A percentile compares a stretch with the other conserved stretches of the same genome.
Conservation (phyloP, 2,113 vertebrate species). For the Ciconia maguari region DNA sequence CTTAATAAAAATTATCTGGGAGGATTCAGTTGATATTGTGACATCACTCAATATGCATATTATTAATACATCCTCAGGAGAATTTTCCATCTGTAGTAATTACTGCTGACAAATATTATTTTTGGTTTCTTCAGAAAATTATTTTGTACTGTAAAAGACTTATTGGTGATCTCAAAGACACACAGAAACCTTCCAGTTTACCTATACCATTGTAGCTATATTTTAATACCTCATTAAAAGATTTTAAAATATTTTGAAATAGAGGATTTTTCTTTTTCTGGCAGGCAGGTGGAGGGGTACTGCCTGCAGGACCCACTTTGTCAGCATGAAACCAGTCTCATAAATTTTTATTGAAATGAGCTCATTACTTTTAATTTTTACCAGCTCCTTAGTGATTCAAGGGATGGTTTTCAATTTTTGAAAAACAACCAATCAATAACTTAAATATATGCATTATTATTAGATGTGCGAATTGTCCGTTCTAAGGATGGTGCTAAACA, state of each 20-base stretch:
- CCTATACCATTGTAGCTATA: neutral
- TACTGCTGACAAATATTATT: neutral
- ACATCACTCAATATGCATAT: neutral
- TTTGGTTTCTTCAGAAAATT: neutral
- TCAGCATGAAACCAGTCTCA: slow-evolving; percentile 55
- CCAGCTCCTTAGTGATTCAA: neutral
- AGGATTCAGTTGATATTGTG: neutral
- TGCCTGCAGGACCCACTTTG: slow-evolving; percentile 45
- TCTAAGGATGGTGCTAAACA: neutral
- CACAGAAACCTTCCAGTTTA: neutral
- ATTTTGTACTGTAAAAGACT: neutral
- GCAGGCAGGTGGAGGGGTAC: slow-evolving; percentile 18
- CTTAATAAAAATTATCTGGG: neutral
- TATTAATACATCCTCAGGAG: neutral
- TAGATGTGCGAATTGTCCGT: neutral
- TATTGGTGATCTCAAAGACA: neutral
- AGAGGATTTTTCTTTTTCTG: neutral
- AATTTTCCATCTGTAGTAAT: neutral
- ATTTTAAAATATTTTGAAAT: slow-evolving; percentile 36
- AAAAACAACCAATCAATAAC: neutral
- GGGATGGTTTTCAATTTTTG: neutral
- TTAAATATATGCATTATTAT: neutral
- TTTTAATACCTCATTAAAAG: slow-evolving; percentile 21
- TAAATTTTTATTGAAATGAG: slow-evolving; percentile 73
- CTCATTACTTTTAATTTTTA: slow-evolving; percentile 68